phyloP scores from a whole-genome alignment of 2,797 vertebrate genomes.

The Adelosebastes latens region DNA sequence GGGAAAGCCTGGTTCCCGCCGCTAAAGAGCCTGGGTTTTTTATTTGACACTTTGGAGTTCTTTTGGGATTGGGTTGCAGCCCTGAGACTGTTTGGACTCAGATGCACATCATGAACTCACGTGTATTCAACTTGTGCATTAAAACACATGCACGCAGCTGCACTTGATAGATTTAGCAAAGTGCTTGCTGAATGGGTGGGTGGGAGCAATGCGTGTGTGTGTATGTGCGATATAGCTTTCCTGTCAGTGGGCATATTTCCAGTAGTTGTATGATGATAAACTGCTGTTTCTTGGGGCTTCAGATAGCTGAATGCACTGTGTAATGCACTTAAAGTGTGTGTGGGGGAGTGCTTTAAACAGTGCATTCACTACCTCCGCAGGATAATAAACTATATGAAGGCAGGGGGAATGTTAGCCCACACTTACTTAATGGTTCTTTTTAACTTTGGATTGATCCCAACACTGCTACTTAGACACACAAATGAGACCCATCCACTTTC shows the following conservation, averaged over 20 bases:
- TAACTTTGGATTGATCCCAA: slow-evolving; percentile 44
- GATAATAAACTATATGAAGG: slow-evolving; percentile 41
- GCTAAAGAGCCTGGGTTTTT: slow-evolving; percentile 31
- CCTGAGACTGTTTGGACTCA: slow-evolving; percentile 33
- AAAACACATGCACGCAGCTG: slow-evolving; percentile 50
- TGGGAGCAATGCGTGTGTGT: slow-evolving; percentile 45
- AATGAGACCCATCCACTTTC: slow-evolving; percentile 25
- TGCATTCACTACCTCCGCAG: slow-evolving; percentile 23
- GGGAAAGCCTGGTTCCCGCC: slow-evolving; percentile 16
- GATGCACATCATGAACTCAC: slow-evolving; percentile 14
- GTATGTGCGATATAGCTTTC: slow-evolving; percentile 61
- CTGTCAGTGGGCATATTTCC: slow-evolving; percentile 78
- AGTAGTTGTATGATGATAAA: slow-evolving; percentile 77
- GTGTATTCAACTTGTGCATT: slow-evolving; percentile 26
- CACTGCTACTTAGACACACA: slow-evolving; percentile 20
- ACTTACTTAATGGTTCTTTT: slow-evolving; percentile 46
- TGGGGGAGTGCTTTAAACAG: slow-evolving; percentile 24
- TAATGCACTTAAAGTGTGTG: slow-evolving; percentile 54
- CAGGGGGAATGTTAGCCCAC: slow-evolving; percentile 29
- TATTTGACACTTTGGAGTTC: slow-evolving; percentile 39
- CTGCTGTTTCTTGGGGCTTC: slow-evolving; percentile 67
- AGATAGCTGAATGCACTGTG: slow-evolving; percentile 59
- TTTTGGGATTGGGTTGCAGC: slow-evolving; percentile 46
- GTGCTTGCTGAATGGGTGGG: slow-evolving; percentile 42
- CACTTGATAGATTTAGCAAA: slow-evolving; percentile 56